Evolutionary conservation across 2,888 invertebrate genomes (phyloP), one percentile per base, ranked within the genome.

Genomic region (Cacoxenus indagator): DNA sequence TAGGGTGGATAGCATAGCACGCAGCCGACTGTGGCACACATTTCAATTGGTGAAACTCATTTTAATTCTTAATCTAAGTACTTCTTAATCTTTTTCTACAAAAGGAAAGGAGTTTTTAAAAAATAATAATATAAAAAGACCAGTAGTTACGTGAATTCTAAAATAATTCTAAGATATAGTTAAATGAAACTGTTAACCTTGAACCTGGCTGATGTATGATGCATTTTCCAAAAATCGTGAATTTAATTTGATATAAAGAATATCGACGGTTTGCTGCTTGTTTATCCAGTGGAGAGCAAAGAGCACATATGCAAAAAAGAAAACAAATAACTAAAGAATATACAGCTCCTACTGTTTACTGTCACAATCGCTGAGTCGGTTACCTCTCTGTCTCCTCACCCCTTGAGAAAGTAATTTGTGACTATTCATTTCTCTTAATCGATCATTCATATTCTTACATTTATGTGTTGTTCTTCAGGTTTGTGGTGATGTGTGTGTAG

Each of bases 381-480:
- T n/a, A n/a, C n/a, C n/a, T n/a, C n/a, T n/a, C n/a, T n/a, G n/a
- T n/a, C n/a, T n/a, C n/a, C n/a, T n/a, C n/a, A n/a, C n/a, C n/a
- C n/a, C n/a, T n/a, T n/a, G n/a, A n/a, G n/a, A n/a, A n/a, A n/a
- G n/a, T 71, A 81, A 82, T 79, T 79, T 78, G 73, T 76, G 71
- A 69, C 67, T 75, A 65, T 59, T 62, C 43, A 71, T 75, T 76
- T 70, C 70, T 72, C 73, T 74, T 82, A 80, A 83, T 80, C 80
- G 80, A 80, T 83, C 78, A 78, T 43, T 26, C 74, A 82, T 74
- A 82, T 75, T 73, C 79, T 76, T 67, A 43, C 61, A 62, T 62
- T 59, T 59, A 31, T 59, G 22, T 22, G 8, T 31, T 51, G 22
- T 22, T 22, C 24, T n/a, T n/a, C n/a, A n/a, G n/a, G n/a, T n/a